These are phyloP conservation scores for Anthoscopus minutus DNA, from an alignment of 2,113 vertebrate species.

Conservation along the genomic window DNA sequence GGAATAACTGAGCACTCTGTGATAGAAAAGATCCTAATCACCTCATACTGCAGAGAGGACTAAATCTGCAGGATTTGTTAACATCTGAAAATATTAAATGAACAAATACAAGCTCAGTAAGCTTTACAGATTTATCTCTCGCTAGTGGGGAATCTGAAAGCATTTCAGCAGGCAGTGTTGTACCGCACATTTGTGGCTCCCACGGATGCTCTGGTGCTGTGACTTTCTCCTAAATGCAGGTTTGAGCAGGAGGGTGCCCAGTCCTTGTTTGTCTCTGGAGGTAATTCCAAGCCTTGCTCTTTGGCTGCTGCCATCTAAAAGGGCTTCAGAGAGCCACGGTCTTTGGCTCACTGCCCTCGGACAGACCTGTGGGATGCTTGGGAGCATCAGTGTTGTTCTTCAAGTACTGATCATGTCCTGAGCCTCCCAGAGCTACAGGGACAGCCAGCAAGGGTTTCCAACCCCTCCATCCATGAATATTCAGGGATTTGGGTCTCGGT, in stretches of 20 bases:
- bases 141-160: background rate
- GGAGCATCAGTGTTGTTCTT: background rate
- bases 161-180: background rate
- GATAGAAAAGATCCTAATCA: slow-evolving; percentile 21
- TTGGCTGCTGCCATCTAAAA: background rate
- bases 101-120: background rate
- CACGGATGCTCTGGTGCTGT: background rate
- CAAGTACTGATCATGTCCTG: background rate
- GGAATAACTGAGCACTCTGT: background rate
- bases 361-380: background rate
- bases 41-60: background rate
- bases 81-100: background rate
- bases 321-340: background rate
- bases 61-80: background rate
- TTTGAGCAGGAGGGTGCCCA: background rate
- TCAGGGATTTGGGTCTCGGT: background rate
- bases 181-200: background rate
- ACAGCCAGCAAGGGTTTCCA: background rate
- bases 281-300: background rate
- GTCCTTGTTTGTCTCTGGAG: background rate
- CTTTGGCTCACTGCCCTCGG: background rate
- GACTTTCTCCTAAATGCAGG: background rate
- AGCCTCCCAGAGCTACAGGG: background rate
- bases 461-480: background rate
- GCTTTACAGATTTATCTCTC: background rate